Percentiles rank a stretch among this genome's conserved stretches.
Evolutionary conservation across 2,797 vertebrate genomes (phyloP).

Genomic region (Eospalax fontanierii): DNA sequence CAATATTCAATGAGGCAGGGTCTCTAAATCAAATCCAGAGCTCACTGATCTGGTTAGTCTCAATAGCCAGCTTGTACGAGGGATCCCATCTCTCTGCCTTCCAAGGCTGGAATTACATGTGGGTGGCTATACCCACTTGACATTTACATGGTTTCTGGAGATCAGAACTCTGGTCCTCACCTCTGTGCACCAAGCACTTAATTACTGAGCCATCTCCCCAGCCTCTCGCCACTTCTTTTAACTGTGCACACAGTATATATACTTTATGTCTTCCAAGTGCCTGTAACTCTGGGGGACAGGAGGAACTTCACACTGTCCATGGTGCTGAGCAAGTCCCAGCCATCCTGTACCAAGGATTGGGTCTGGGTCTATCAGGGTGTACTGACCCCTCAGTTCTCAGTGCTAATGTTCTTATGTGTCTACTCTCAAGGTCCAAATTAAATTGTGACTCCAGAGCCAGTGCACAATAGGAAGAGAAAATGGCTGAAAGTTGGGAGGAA

Average conservation of each 20-base stretch:
- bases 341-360: not conserved
- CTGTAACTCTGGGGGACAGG: not conserved
- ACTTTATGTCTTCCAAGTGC: not conserved
- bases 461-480: not conserved
- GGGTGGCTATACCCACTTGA: not conserved
- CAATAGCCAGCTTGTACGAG: not conserved
- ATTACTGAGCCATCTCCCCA: not conserved
- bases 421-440: not conserved
- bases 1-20: not conserved
- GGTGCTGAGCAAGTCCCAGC: not conserved
- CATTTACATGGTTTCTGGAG: not conserved
- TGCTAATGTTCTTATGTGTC: not conserved
- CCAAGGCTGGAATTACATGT: too few species aligned
- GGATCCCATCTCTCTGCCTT: not conserved
- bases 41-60: not conserved
- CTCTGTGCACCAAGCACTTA: too few species aligned
- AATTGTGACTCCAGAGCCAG: not conserved
- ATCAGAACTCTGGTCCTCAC: too few species aligned
- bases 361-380: not conserved
- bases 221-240: not conserved
- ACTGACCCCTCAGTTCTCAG: not conserved
- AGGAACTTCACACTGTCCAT: not conserved
- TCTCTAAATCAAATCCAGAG: not conserved
- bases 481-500: not conserved
- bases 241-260: not conserved